Conservation (phyloP, 2,113 vertebrate genomes). For the Camelus bactrianus region DNA sequence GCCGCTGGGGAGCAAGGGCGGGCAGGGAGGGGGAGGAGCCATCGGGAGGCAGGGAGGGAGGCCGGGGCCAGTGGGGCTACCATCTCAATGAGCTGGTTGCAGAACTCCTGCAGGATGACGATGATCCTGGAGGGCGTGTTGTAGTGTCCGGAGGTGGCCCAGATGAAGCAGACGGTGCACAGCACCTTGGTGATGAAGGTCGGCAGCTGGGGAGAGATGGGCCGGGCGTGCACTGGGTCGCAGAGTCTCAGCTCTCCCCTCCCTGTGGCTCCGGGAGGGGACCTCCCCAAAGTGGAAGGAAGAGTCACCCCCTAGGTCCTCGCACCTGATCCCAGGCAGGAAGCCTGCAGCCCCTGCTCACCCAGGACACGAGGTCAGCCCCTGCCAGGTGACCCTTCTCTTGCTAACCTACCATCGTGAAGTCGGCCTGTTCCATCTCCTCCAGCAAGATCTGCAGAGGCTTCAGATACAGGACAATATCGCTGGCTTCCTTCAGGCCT, state of each 20-base stretch:
- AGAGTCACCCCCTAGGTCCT: background rate
- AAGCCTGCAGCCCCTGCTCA: fast-evolving
- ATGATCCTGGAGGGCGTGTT: constrained; percentile 79
- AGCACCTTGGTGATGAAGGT: constrained; percentile 81
- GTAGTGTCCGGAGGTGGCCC: constrained; percentile 86
- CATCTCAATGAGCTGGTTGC: constrained; percentile 89
- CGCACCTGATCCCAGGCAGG: fast-evolving
- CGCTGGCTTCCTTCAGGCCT: constrained; percentile 89
- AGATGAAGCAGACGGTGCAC: constrained; percentile 84
- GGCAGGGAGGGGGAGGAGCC: background rate
- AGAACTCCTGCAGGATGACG: constrained; percentile 90
- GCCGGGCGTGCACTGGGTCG: fast-evolving
- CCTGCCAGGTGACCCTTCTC: fast-evolving
- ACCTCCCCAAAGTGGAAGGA: background rate
- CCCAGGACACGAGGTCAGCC: fast-evolving
- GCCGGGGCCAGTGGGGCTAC: constrained; percentile 70
- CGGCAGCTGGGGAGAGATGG: constrained; percentile 79
- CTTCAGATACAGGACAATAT: constrained; percentile 86
- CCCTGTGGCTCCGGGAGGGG: background rate
- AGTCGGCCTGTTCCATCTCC: constrained; percentile 86
- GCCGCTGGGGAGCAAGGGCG: background rate
- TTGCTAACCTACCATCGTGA: constrained; percentile 71
- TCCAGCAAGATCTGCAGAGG: constrained; percentile 85
- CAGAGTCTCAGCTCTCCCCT: fast-evolving
- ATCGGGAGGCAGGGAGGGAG: background rate